These are phyloP conservation scores for Trinectes maculatus DNA, from an alignment of 2,113 vertebrate genomes.

Conservation along the genomic window DNA sequence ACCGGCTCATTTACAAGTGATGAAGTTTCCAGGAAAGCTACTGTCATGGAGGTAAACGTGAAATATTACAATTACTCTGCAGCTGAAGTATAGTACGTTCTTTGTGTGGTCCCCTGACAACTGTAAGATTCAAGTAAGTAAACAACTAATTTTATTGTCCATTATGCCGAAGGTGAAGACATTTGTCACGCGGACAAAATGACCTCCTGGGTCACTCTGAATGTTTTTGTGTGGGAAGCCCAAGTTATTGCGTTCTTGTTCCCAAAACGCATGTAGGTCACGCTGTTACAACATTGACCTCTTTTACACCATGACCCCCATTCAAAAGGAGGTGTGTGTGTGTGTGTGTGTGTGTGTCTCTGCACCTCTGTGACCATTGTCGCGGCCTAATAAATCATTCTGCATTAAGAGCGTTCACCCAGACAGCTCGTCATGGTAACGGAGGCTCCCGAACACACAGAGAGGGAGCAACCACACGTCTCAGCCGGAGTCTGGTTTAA, in stretches of 20 bases:
- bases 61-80: background rate
- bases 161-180: constrained; percentile 15
- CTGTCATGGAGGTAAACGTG: background rate
- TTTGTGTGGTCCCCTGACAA: constrained; percentile 3
- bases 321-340: constrained; percentile 29
- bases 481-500: constrained; percentile 12
- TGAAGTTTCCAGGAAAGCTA: background rate
- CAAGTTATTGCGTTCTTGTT: constrained; percentile 41
- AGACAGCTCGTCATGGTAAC: constrained; percentile 67
- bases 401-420: constrained; percentile 47
- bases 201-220: background rate
- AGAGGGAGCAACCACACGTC: constrained; percentile 28
- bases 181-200: constrained; percentile 35
- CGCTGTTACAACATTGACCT: constrained; percentile 51
- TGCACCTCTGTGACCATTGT: constrained; percentile 54
- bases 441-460: constrained; percentile 24
- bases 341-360: constrained; percentile 32
- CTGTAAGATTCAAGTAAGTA: background rate
- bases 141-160: constrained; percentile 13
- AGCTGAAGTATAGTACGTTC: too few species aligned
- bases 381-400: constrained; percentile 52
- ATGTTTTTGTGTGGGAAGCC: constrained; percentile 19
- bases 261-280: constrained; percentile 33
- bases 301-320: constrained; percentile 39
- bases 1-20: too few species aligned